Base-by-base conservation (phyloP, 2,888 invertebrate species). In the Andrena praecox region DNA sequence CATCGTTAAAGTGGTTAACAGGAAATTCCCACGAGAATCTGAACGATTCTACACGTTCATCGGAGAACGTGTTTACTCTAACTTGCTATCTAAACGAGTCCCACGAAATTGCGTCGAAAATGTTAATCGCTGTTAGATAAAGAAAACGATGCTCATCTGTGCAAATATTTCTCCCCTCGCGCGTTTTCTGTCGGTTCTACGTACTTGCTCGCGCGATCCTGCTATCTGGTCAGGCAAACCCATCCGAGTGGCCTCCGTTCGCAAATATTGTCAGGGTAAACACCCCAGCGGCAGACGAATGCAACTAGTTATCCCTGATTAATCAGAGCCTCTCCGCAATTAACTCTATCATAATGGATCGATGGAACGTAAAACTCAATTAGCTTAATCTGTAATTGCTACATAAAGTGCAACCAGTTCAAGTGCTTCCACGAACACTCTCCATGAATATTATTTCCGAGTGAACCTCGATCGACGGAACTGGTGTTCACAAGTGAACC, bases 191-290 rank as follows among this genome's bases (percentile, higher is more conserved):
- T 10, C 20, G 10, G 24, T 42, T 31, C 33, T 42, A 35, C 2
- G 0, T 31, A 31, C 48, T 48, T 20, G 31, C 16, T 27, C 54
- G 33, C 63, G 29, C 54, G 54, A 66, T 56, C 64, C 12, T 62
- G 62, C 63, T 78, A 78, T 78, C 54, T 12, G n/a, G 16, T 10
- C 48, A 24, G 12, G 42, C 42, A 60, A 24, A 24, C 35, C n/a
- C 20, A 42, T 12, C 10, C 20, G 64, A 66, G 50, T 59, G 72
- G 2, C 16, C 27, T 8, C 64, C 6, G 7, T 27, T 24, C 8
- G 69, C 69, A 80, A 82, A 82, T 80, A 82, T 72, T 77, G 48
- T 48, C 52, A 59, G 8, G 60, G 52, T 20, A 82, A 82, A 77
- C 77, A 80, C 12, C 29, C 29, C 12, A n/a, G 20, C 27, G 3